phyloP scores from a whole-genome alignment of 2,797 vertebrate genomes.

The Schizopygopsis pylzovi region DNA sequence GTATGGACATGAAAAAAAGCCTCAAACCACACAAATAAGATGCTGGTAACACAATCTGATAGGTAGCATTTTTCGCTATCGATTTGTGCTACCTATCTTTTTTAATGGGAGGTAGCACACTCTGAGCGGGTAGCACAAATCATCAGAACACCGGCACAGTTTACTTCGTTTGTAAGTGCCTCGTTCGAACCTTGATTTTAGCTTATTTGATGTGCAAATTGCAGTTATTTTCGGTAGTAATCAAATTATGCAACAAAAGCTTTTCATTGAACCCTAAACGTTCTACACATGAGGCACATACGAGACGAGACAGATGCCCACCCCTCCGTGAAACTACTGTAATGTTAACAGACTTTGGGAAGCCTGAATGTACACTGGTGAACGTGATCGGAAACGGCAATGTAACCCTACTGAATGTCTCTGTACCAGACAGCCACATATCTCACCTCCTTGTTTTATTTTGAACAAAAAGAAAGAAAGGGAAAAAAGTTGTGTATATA shows the following conservation, averaged over 20 bases:
- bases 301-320: not conserved
- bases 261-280: constrained; percentile 2
- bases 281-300: constrained; percentile 6
- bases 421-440: constrained; percentile 36
- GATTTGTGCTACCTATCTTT: no score
- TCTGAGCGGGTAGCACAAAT: no score
- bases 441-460: constrained; percentile 26
- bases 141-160: not conserved
- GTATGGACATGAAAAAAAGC: no score
- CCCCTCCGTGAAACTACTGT: not conserved
- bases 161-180: constrained; percentile 12
- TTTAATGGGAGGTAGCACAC: no score
- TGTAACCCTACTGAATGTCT: constrained; percentile 60
- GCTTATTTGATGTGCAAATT: not conserved
- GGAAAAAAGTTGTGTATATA: not conserved
- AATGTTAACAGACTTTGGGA: constrained; percentile 1
- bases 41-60: no score
- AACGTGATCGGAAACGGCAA: constrained; percentile 30
- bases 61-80: no score
- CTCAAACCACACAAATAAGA: no score
- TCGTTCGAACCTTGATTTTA: not conserved
- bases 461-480: constrained; percentile 44
- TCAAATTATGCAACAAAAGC: constrained; percentile 5
- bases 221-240: not conserved
- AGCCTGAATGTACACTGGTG: constrained; percentile 57